Evolutionary conservation across 2,113 vertebrate species (phyloP), one percentile per base, ranked within the genome.

Genomic region (Passer domesticus): DNA sequence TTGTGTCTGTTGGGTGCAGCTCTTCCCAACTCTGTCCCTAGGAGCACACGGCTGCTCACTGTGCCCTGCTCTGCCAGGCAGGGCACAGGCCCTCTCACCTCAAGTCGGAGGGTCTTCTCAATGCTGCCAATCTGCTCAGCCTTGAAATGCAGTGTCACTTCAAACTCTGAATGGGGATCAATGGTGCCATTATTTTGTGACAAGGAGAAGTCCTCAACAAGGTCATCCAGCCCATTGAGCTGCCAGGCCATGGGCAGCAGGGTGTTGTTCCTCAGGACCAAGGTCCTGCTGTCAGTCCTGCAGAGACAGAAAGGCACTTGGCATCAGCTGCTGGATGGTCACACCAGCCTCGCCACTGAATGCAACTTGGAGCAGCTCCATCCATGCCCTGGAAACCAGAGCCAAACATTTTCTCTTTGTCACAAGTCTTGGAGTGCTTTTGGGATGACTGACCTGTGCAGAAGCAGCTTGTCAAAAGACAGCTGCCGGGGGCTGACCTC

Each of bases 81-180:
- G 53, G 5, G 7, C 53, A 55, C 53, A 10, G 9, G 24, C 5
- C 22, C 27, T 33, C 96, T 97, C 94, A 99, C 99, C 99, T 99
- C 99, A 22, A 99, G 53, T 18, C 97, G 97, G 64, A 99, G 92
- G 3, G 55, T 83, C 96, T 98, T 99, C 96, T 98, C 99, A 35
- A 98, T 56, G 83, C 41, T 96, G 70, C 98, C 11, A 9, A 98
- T 97, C 33, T 92, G 98, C 8, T 66, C 78, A 41, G 99, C 97
- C 41, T 95, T 98, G 96, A 99, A 99, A 83, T 97, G n/a, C 39
- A 99, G 33, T 1, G 89, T 94, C 78, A 99, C 73, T 12, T 37
- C 31, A 11, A 97, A 96, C 39, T 98, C 98, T 0, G 94, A 81
- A n/a, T 79, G 58, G 3, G 99, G 81, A 23, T 70, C 92, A 55